A percentile compares a stretch with the other conserved stretches of the same genome.
These are phyloP conservation scores for Noctua fimbriata DNA, from an alignment of 2,888 invertebrate species.

Conservation along the genomic window DNA sequence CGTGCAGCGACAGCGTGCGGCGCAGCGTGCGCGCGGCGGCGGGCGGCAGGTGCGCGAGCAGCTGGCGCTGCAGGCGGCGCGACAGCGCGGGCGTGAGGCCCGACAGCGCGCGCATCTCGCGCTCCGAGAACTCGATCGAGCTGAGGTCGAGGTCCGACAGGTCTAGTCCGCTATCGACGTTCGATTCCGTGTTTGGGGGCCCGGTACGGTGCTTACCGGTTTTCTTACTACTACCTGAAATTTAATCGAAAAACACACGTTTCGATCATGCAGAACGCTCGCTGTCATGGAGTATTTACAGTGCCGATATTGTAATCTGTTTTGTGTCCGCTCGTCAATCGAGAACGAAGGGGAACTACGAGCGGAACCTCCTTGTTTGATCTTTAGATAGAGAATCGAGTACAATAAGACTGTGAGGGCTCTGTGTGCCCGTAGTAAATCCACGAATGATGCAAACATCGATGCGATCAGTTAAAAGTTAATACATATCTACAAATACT, in stretches of 20 bases:
- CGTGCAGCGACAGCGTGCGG: conserved; percentile 91
- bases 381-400: conserved; percentile 41
- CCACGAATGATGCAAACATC: conserved; percentile 73
- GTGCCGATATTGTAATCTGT: conserved; percentile 70
- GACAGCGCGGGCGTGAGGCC: conserved; percentile 93
- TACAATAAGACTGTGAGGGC: conserved; percentile 34
- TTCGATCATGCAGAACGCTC: conserved; percentile 90
- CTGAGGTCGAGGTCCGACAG: conserved; percentile 92
- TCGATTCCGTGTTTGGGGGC: conserved; percentile 69
- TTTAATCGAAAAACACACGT: conserved; percentile 89
- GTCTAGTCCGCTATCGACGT: conserved; percentile 84
- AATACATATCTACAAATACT: conserved; percentile 81
- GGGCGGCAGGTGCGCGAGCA: conserved; percentile 93
- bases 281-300: conserved; percentile 88
- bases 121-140: conserved; percentile 92
- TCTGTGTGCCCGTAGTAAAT: conserved; percentile 38
- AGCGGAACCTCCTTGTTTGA: conserved; percentile 50
- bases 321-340: conserved; percentile 57
- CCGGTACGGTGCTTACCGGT: conserved; percentile 80
- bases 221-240: conserved; percentile 89
- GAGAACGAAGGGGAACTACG: conserved; percentile 50
- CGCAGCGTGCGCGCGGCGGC: conserved; percentile 92
- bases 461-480: conserved; percentile 85
- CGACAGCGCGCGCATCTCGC: conserved; percentile 92
- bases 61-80: conserved; percentile 93